Base-by-base conservation (phyloP, 1,140 invertebrate genomes). In the Dendrolimus punctatus region DNA sequence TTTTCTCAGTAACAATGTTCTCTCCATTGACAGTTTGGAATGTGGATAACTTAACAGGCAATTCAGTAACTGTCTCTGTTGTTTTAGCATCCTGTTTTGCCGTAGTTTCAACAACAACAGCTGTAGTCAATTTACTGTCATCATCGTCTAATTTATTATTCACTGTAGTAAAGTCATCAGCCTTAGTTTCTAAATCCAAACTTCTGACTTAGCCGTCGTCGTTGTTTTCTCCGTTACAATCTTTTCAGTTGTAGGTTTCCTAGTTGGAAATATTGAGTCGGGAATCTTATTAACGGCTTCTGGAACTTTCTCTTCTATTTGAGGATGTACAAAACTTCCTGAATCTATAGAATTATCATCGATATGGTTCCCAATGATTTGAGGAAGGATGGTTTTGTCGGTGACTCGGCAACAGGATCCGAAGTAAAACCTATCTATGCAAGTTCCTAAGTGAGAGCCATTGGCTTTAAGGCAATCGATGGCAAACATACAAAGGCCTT, bases 401-500 rank as follows among this genome's bases (percentile, higher is more conserved):
- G 76, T 72, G 44, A 94, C 88, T 64, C 93, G 93, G 82, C 96
- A 98, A 71, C 96, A 97, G 39, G 94, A 96, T 44, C 95, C 95
- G 70, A 96, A 96, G 81, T 96, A 96, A 81, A 96, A 97, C 48
- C 95, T 91, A 82, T 98, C 95, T 73, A 96, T 95, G 76, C 96
- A 98, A 5, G 95, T 96, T 49, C 95, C 95, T 57, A 97, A 85
- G 70, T 97, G 95, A 2, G 94, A 95, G 39, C 96, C 96, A 77
- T 97, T 96, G 38, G 93, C 91, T 88, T 96, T 96, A 40, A 95
- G 91, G 73, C 96, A 98, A 58, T 96, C 94, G 80, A 96, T 96
- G 51, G 95, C 95, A 76, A 98, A 97, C 96, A 98, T 98, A 73
- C 96, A 98, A 6, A 95, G 89, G 6, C 96, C 96, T 51, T 91